Evolutionary conservation across 2,797 vertebrate species (phyloP).

Genomic region (Sphenodon punctatus): DNA sequence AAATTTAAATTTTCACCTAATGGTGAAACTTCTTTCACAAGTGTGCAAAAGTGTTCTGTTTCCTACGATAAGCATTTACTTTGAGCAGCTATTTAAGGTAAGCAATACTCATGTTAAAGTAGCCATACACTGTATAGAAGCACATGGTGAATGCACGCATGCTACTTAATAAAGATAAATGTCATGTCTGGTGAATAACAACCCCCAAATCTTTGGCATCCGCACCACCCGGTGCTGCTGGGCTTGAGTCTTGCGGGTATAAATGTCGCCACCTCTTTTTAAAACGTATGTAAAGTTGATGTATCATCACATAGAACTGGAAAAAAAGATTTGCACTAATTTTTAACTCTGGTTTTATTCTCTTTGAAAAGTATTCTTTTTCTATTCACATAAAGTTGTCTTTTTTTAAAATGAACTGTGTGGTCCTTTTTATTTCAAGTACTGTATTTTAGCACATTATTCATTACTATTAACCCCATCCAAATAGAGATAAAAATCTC

Average conservation of each 20-base stretch:
- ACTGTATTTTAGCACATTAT: too few species aligned
- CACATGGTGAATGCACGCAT: conserved; percentile 54
- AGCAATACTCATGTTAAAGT: conserved; percentile 73
- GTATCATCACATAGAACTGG: conserved; percentile 33
- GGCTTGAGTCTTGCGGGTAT: conserved; percentile 37
- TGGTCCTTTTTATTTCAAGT: conserved; percentile 45
- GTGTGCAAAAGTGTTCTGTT: conserved; percentile 58
- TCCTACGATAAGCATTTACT: conserved; percentile 58
- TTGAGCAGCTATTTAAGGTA: conserved; percentile 62
- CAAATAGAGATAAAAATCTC: too few species aligned
- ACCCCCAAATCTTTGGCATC: conserved; percentile 40
- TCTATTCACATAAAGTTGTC: conserved; percentile 71
- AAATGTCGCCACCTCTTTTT: conserved; percentile 24
- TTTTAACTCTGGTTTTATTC: conserved; percentile 54
- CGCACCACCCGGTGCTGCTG: background rate
- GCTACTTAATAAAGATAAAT: background rate
- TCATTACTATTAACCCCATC: too few species aligned
- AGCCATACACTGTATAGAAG: conserved; percentile 66
- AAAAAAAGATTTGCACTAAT: conserved; percentile 62
- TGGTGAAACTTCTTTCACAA: conserved; percentile 6
- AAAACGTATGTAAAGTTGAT: conserved; percentile 51
- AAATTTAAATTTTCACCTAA: conserved; percentile 23
- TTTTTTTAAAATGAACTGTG: conserved; percentile 1
- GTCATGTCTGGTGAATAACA: conserved; percentile 8
- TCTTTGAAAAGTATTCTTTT: conserved; percentile 57